Percentiles rank a stretch among this genome's conserved stretches.
These are phyloP conservation scores for Rhinopomastus cyanomelas DNA, from an alignment of 2,113 vertebrate genomes.

Conservation along the genomic window DNA sequence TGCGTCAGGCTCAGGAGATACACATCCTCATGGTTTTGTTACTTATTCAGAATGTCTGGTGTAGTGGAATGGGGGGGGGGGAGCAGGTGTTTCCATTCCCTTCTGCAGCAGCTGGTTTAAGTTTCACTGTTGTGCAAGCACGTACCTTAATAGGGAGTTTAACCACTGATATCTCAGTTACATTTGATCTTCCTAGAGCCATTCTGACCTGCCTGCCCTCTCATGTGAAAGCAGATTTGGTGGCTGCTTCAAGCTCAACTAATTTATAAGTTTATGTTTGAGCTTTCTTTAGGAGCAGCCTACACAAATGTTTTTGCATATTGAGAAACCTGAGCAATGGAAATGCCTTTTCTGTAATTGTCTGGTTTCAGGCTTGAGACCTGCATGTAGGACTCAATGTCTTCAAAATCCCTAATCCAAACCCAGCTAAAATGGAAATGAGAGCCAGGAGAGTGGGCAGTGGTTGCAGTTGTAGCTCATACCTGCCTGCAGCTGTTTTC, in stretches of 20 bases:
- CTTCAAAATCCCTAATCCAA: background rate
- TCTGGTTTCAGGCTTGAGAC: background rate
- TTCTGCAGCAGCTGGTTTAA: background rate
- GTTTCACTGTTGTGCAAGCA: background rate
- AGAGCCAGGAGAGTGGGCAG: background rate
- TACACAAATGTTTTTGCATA: background rate
- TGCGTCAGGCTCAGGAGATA: background rate
- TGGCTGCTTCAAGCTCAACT: background rate
- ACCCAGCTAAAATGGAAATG: background rate
- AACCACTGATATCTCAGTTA: fast-evolving
- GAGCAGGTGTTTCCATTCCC: background rate
- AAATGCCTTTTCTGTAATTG: background rate
- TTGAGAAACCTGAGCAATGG: background rate
- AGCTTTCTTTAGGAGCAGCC: background rate
- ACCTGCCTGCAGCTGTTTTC: background rate
- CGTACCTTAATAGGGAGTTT: background rate
- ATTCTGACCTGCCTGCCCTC: background rate
- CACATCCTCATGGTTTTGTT: background rate
- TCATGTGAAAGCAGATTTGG: background rate
- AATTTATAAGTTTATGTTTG: background rate
- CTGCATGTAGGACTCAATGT: fast-evolving
- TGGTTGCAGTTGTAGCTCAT: background rate
- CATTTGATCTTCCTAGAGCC: background rate
- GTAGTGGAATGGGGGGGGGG: background rate
- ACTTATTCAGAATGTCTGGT: background rate